A percentile compares a stretch with the other conserved stretches of the same genome.
phyloP scores from a whole-genome alignment of 2,113 vertebrate genomes.

The Trogon melanurus region DNA sequence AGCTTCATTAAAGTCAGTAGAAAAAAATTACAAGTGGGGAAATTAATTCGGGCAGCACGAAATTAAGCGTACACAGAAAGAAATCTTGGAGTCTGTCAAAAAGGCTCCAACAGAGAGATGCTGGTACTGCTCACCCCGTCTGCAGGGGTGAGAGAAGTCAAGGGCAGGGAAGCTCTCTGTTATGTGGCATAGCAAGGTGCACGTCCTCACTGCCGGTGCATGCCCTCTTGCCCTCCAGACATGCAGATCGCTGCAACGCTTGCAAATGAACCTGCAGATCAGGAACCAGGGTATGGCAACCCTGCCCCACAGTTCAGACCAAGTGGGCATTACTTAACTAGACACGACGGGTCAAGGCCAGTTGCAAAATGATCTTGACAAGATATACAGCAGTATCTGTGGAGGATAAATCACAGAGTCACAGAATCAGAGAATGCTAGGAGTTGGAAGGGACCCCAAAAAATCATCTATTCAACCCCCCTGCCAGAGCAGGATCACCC shows the following conservation, averaged over 20 bases:
- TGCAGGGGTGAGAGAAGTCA: background rate
- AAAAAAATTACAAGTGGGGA: conserved; percentile 2
- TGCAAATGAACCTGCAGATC: background rate
- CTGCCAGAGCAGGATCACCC: too few species aligned
- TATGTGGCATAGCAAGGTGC: accelerated
- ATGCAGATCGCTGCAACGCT: accelerated
- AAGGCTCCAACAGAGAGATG: background rate
- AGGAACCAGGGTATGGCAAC: background rate
- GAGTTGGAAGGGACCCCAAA: too few species aligned
- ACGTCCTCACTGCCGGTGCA: background rate
- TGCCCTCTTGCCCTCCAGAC: background rate
- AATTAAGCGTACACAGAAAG: background rate
- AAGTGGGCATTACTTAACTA: background rate
- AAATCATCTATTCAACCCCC: too few species aligned
- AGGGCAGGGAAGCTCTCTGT: background rate
- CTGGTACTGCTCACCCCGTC: accelerated
- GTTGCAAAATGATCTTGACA: background rate
- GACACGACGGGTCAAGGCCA: background rate
- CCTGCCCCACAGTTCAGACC: background rate
- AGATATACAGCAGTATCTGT: background rate
- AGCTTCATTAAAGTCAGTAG: conserved; percentile 7
- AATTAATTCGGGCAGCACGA: conserved; percentile 28
- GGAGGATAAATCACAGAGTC: background rate
- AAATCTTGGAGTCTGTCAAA: background rate
- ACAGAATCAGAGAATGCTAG: too few species aligned